Conservation (phyloP, 2,888 invertebrate genomes). For the Hermaeophaga mercurialis region DNA sequence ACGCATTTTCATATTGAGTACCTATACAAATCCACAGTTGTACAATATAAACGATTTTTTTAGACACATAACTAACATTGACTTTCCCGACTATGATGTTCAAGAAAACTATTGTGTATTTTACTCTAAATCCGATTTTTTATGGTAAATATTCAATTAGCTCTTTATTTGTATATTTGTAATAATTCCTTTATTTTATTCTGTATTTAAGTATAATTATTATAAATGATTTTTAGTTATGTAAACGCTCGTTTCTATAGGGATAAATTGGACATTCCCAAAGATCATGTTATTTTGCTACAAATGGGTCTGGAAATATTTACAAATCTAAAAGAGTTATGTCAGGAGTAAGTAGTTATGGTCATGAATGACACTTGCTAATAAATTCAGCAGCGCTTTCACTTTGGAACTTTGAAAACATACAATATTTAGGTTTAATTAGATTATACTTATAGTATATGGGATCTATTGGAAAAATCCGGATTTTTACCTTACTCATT, state of each 20-base stretch:
- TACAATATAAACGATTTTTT: conserved; percentile 43
- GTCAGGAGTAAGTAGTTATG: background rate
- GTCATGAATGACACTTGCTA: too few relatives aligned
- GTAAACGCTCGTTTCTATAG: background rate
- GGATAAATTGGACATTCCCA: background rate
- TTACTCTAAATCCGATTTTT: conserved; percentile 24
- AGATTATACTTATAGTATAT: too few relatives aligned
- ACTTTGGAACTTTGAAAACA: too few relatives aligned
- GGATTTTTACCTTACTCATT: too few relatives aligned
- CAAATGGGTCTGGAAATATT: too few relatives aligned
- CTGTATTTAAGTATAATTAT: background rate
- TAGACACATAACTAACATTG: conserved; percentile 35
- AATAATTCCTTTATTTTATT: background rate
- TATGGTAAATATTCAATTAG: background rate
- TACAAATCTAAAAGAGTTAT: too few relatives aligned
- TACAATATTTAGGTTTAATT: too few relatives aligned
- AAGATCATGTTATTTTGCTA: too few relatives aligned
- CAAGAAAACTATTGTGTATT: conserved; percentile 45
- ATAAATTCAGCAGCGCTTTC: too few relatives aligned
- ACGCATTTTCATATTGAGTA: conserved; percentile 45
- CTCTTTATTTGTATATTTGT: too few relatives aligned
- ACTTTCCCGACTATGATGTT: conserved; percentile 42
- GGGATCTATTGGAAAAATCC: too few relatives aligned
- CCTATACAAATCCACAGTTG: conserved; percentile 44
- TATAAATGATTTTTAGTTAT: background rate